These are phyloP conservation scores for Heptranchias perlo DNA, from an alignment of 2,113 vertebrate genomes.

Conservation along the genomic window DNA sequence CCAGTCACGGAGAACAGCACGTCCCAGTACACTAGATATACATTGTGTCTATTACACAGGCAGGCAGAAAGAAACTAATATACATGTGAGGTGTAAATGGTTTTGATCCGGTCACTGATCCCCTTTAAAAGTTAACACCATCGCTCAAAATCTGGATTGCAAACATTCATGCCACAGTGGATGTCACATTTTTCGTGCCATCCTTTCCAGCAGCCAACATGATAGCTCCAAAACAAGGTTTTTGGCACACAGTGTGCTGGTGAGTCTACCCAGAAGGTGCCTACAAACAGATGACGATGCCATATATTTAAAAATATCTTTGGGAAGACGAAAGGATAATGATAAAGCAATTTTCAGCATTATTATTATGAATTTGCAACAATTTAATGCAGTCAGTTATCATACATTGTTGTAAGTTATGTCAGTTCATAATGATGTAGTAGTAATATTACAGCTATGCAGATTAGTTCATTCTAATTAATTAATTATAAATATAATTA, in stretches of 20 bases:
- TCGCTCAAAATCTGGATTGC: too few relatives aligned
- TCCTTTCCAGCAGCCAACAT: background rate
- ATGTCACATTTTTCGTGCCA: too few relatives aligned
- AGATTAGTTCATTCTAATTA: background rate
- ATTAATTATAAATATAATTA: background rate
- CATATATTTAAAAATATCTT: background rate
- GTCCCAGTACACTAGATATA: too few relatives aligned
- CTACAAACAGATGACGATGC: background rate
- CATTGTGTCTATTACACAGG: too few relatives aligned
- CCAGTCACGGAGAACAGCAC: too few relatives aligned
- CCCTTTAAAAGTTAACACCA: too few relatives aligned
- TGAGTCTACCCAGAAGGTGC: background rate
- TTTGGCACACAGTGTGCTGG: background rate
- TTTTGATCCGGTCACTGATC: too few relatives aligned
- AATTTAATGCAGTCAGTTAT: background rate
- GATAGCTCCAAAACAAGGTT: background rate
- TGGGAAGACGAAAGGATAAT: background rate
- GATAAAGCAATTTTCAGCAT: background rate
- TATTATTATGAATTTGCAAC: background rate
- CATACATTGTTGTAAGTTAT: background rate
- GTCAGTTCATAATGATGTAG: background rate
- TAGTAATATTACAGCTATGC: background rate
- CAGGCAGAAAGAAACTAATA: too few relatives aligned
- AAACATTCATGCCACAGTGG: too few relatives aligned
- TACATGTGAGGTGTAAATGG: too few relatives aligned